Evolutionary conservation across 2,888 invertebrate genomes (phyloP).

Genomic region (Cephus pygmeus): DNA sequence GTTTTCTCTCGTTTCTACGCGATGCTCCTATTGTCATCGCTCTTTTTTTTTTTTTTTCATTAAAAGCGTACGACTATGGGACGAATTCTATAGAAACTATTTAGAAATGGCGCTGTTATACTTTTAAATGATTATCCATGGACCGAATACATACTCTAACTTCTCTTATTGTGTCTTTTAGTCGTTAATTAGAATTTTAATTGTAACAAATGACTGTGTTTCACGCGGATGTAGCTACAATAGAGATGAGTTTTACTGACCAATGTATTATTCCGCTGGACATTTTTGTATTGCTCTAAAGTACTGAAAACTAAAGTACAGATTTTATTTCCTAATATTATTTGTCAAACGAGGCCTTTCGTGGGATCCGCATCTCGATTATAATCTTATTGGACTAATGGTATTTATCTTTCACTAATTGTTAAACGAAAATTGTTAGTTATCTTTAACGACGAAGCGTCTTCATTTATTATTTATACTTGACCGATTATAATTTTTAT

Average conservation of each 20-base stretch:
- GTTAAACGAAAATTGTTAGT: not conserved
- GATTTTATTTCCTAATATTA: not conserved
- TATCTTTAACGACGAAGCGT: not conserved
- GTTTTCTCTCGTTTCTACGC: not conserved
- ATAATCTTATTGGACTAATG: not conserved
- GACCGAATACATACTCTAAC: not conserved
- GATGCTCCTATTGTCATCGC: not conserved
- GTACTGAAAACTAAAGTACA: not conserved
- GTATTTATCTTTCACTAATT: not conserved
- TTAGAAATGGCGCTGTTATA: not conserved
- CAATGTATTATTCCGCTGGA: not conserved
- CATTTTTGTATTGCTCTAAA: not conserved
- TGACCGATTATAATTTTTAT: not conserved
- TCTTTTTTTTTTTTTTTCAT: not conserved
- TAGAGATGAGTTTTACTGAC: not conserved
- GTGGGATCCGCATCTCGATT: not conserved
- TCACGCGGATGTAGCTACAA: not conserved
- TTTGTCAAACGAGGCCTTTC: not conserved
- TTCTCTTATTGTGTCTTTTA: not conserved
- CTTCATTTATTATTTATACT: not conserved
- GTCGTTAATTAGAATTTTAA: not conserved
- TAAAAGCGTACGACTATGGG: not conserved
- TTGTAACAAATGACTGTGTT: not conserved
- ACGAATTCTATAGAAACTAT: not conserved
- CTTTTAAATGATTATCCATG: not conserved